phyloP scores from a whole-genome alignment of 2,888 invertebrate genomes.

The Rosalia funebris region DNA sequence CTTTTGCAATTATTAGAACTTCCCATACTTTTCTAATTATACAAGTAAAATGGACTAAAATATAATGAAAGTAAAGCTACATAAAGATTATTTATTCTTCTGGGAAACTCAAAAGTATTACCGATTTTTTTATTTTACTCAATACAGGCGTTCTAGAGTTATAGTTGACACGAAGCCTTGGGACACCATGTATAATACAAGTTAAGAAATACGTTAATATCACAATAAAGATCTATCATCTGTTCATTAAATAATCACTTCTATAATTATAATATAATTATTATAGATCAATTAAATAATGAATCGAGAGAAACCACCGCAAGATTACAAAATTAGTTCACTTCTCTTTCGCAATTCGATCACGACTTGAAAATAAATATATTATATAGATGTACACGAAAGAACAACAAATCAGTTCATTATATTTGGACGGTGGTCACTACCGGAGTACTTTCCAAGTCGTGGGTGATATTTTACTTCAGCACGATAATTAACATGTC shows the following conservation, averaged over 20 bases:
- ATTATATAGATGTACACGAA: conserved; percentile 8
- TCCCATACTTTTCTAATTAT: no score
- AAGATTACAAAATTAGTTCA: conserved; percentile 22
- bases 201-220: conserved; percentile 12
- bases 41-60: no score
- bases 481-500: conserved; percentile 49
- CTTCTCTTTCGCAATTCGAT: conserved; percentile 19
- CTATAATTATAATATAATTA: conserved; percentile 14
- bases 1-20: no score
- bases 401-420: conserved; percentile 21
- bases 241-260: conserved; percentile 6
- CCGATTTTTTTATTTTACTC: no score
- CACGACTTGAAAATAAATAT: conserved; percentile 11
- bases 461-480: conserved; percentile 55
- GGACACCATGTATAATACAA: conserved; percentile 15
- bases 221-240: conserved; percentile 5
- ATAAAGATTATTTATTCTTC: no score
- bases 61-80: no score
- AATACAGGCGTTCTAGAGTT: no score
- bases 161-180: no score
- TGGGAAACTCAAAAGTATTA: no score
- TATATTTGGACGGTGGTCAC: conserved; percentile 14
- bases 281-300: conserved; percentile 25
- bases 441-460: conserved; percentile 44
- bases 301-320: conserved; percentile 9